Evolutionary conservation across 2,888 invertebrate species (phyloP).

Genomic region (Lottia gigantea): DNA sequence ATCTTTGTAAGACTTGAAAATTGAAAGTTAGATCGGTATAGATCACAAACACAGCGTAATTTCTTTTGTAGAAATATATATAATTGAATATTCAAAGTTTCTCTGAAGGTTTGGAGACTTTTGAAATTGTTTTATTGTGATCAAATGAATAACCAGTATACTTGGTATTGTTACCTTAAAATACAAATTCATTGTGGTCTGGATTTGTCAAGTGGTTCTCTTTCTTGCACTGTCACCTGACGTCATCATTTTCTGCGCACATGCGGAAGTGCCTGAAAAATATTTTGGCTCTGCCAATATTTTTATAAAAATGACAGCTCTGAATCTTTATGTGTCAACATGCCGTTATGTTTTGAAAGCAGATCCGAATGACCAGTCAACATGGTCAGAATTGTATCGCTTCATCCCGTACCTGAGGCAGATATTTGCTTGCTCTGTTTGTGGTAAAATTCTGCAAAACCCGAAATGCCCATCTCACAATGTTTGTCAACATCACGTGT

Average conservation of each 20-base stretch:
- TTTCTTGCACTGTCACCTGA: background rate
- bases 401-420: slow-evolving; percentile 87
- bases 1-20: no score
- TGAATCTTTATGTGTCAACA: slow-evolving; percentile 84
- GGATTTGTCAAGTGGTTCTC: background rate
- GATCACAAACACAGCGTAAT: no score
- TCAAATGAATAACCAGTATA: no score
- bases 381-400: slow-evolving; percentile 84
- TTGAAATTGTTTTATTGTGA: no score
- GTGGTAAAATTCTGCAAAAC: slow-evolving; percentile 83
- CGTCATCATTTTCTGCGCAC: background rate
- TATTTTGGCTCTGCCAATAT: slow-evolving; percentile 4
- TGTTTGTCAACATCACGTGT: slow-evolving; percentile 89
- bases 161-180: no score
- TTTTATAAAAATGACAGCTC: slow-evolving; percentile 78
- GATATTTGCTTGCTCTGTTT: slow-evolving; percentile 89
- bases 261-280: slow-evolving; percentile 25
- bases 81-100: no score
- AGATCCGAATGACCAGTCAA: slow-evolving; percentile 74
- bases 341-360: slow-evolving; percentile 84
- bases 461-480: slow-evolving; percentile 81
- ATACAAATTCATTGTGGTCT: no score
- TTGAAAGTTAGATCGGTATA: no score
- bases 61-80: no score
- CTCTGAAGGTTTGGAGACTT: no score